A percentile compares a stretch with the other conserved stretches of the same genome.
Evolutionary conservation across 2,797 vertebrate genomes (phyloP).

Genomic region (Bufotes viridis): DNA sequence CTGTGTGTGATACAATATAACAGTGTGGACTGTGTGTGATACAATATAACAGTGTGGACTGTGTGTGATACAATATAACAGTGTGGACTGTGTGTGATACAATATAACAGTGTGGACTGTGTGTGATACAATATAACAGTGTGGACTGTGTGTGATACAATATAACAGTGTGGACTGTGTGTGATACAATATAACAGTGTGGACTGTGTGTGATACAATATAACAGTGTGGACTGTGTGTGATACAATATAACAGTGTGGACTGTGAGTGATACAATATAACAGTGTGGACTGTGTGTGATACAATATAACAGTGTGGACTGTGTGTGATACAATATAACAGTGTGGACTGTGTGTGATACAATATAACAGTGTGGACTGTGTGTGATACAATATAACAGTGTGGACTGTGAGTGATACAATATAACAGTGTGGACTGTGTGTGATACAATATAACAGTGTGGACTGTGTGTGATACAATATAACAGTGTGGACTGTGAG

Average conservation of each 20-base stretch:
- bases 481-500: neutral
- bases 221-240: neutral
- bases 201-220: neutral
- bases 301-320: neutral
- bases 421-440: neutral
- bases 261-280: neutral
- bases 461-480: neutral
- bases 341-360: neutral
- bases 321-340: neutral
- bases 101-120: neutral
- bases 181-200: neutral
- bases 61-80: neutral
- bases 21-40: neutral
- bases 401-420: neutral
- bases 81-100: too few relatives aligned
- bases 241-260: neutral
- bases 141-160: too few relatives aligned
- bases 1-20: neutral
- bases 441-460: neutral
- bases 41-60: neutral
- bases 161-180: neutral
- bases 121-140: neutral
- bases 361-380: neutral
- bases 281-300: neutral
- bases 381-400: neutral